phyloP scores from a whole-genome alignment of 2,113 vertebrate genomes.

The Coptodon rendalli region DNA sequence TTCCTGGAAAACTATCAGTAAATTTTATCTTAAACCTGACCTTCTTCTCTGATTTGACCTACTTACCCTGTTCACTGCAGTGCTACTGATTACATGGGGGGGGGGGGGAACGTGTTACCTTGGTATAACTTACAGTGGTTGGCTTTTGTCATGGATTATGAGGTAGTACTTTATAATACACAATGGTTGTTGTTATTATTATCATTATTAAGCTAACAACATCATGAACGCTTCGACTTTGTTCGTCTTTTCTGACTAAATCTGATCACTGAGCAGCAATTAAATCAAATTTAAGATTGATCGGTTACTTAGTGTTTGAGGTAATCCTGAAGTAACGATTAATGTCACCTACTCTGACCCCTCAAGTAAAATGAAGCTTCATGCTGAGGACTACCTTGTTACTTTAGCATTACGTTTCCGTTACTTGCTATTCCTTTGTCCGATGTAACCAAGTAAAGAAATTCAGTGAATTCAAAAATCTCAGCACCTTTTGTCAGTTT shows the following conservation, averaged over 20 bases:
- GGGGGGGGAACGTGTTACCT: accelerated
- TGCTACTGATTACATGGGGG: background rate
- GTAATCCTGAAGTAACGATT: background rate
- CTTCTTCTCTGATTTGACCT: background rate
- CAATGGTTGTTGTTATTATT: background rate
- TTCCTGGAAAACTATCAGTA: background rate
- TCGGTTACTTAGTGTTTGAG: background rate
- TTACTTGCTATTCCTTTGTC: background rate
- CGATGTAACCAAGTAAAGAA: background rate
- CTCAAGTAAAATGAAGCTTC: background rate
- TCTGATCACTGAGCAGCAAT: background rate
- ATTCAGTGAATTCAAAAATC: background rate
- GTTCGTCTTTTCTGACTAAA: background rate
- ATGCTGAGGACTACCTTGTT: background rate
- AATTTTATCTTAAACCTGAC: background rate
- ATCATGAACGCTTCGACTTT: background rate
- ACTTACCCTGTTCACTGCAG: background rate
- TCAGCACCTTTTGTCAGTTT: background rate
- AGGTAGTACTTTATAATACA: background rate
- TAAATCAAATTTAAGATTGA: background rate
- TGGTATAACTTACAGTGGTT: background rate
- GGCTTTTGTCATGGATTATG: background rate
- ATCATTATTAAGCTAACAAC: background rate
- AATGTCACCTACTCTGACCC: background rate
- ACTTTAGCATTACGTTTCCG: background rate